Base-by-base conservation (phyloP, 2,888 invertebrate genomes). In the Ormyrus labotus region DNA sequence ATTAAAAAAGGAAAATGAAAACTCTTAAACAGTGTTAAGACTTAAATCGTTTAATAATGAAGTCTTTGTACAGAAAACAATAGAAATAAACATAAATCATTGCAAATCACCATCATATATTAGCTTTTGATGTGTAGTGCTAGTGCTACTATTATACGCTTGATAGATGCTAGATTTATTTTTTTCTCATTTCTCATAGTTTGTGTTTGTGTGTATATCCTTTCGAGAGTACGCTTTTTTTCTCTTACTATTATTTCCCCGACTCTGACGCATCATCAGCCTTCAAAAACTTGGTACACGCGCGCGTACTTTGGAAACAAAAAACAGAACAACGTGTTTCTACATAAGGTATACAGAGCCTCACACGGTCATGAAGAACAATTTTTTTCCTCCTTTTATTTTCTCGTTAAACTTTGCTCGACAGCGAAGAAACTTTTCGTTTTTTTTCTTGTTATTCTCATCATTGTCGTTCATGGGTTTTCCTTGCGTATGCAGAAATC, bases 31-130 rank as follows among this genome's bases (percentile, higher is more conserved):
- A 77, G 80, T 80, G 34, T 83, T 86, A 87, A 87, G 88, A 87
- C 85, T 89, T 87, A 89, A 88, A 87, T 87, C 85, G 86, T 90
- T 90, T 90, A 89, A 90, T 90, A 85, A 86, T 87, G 83, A 84
- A 81, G 85, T 88, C 87, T 88, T 88, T 89, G 87, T 89, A 89
- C 89, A 89, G 87, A 87, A 88, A 90, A 87, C 87, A 88, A 89
- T 88, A 88, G 86, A 87, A 89, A 88, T 87, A 85, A 88, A 89
- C 87, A 85, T 87, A 88, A 89, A 89, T 87, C 87, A 86, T 87
- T 87, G 87, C 87, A 88, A 89, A 88, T 89, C 86, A 89, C 88
- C 87, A 86, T 88, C 87, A 88, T 89, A 88, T 88, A 87, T 89
- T 88, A 88, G 87, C 87, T 88, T 89, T 87, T 88, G 86, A 87